These are phyloP conservation scores for Drosophila sucinea DNA, from an alignment of 1,140 invertebrate genomes.

Conservation along the genomic window DNA sequence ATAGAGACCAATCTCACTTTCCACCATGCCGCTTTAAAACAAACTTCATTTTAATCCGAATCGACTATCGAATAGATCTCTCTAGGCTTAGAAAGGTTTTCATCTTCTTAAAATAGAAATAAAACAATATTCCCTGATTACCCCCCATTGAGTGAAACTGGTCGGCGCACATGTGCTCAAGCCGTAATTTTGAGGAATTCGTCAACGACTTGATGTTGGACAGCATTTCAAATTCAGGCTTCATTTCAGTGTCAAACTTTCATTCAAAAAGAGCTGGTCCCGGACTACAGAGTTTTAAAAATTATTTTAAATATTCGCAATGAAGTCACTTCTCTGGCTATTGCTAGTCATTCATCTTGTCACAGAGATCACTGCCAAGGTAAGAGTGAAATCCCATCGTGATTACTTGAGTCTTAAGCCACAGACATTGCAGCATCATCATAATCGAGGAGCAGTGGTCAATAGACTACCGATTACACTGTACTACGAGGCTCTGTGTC, in stretches of 20 bases:
- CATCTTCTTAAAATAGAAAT: too few species aligned
- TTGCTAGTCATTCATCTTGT: conserved; percentile 28
- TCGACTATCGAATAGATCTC: too few species aligned
- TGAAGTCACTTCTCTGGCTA: conserved; percentile 25
- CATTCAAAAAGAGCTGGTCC: conserved; percentile 16
- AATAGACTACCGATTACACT: conserved; percentile 54
- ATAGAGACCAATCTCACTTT: too few species aligned
- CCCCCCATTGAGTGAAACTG: not conserved
- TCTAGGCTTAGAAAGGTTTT: too few species aligned
- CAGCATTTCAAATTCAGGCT: conserved; percentile 15
- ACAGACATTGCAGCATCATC: conserved; percentile 31
- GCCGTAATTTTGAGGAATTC: not conserved
- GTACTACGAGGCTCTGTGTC: conserved; percentile 78
- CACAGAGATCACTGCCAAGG: conserved; percentile 18
- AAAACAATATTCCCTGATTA: too few species aligned
- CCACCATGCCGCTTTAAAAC: too few species aligned
- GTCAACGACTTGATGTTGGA: not conserved
- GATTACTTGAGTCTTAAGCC: not conserved
- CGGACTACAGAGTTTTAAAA: conserved; percentile 26
- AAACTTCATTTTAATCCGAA: too few species aligned
- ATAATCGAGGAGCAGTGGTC: not conserved
- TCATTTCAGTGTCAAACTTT: conserved; percentile 35
- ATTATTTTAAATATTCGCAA: conserved; percentile 24
- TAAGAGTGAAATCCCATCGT: conserved; percentile 15
- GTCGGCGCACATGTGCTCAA: not conserved